Conservation (phyloP, 92 coral and sea anemone species). For the Muricea muricata region DNA sequence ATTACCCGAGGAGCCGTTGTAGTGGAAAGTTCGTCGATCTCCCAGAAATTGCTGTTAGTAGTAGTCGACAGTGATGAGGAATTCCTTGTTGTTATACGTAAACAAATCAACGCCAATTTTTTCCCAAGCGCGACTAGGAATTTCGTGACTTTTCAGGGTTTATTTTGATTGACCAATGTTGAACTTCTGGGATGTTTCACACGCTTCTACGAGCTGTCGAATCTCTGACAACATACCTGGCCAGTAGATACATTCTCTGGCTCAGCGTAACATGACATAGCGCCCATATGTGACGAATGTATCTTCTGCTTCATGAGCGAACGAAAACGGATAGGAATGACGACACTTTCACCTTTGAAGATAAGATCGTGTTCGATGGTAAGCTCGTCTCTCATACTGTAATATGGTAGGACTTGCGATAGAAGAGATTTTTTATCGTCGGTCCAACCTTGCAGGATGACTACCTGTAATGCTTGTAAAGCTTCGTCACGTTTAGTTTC, state of each 20-base stretch:
- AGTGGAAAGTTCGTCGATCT: constrained; percentile 13
- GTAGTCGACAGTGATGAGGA: constrained; percentile 44
- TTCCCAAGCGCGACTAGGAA: constrained; percentile 40
- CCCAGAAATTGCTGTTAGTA: constrained; percentile 47
- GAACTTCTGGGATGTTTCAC: constrained; percentile 43
- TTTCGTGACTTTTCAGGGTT: constrained; percentile 42
- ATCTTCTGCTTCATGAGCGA: neutral
- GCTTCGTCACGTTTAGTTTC: neutral
- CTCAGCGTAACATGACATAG: constrained; percentile 49
- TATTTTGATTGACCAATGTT: constrained; percentile 41
- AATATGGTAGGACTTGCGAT: neutral
- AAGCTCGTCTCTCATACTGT: neutral
- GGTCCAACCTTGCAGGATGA: neutral
- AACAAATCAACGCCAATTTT: constrained; percentile 39
- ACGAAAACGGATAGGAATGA: neutral
- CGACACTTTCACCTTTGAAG: constrained; percentile 10
- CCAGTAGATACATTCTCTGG: constrained; percentile 57
- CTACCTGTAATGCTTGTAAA: neutral
- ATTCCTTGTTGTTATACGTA: neutral
- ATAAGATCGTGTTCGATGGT: neutral
- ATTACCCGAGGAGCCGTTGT: constrained; percentile 44
- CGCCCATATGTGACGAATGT: constrained; percentile 40
- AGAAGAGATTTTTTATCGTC: neutral
- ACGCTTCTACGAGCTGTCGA: neutral
- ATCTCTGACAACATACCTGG: constrained; percentile 54